Conservation (phyloP, 2,113 vertebrate species). For the Silurus meridionalis region DNA sequence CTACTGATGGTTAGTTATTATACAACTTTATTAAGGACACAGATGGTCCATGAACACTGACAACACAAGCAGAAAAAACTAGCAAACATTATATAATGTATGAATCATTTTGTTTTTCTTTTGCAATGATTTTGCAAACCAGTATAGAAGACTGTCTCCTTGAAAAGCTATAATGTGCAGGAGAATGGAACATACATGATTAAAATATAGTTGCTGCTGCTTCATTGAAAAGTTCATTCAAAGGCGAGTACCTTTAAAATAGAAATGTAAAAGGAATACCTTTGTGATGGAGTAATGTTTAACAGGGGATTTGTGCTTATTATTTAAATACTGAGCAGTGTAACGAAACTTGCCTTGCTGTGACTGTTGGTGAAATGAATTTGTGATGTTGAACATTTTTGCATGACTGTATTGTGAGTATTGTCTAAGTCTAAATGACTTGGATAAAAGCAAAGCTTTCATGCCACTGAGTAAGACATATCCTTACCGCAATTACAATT, state of each 20-base stretch:
- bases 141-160: neutral
- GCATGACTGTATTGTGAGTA: neutral
- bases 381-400: neutral
- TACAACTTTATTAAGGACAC: too few species aligned
- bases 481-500: neutral
- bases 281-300: too few species aligned
- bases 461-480: neutral
- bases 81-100: neutral
- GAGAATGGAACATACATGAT: too few species aligned
- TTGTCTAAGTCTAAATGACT: neutral
- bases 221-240: too few species aligned
- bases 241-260: too few species aligned
- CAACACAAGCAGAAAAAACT: too few species aligned
- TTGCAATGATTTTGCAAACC: neutral
- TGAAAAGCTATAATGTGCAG: too few species aligned
- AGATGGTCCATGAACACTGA: too few species aligned
- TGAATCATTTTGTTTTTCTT: neutral
- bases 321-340: neutral
- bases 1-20: neutral
- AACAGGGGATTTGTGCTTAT: too few species aligned
- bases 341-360: neutral
- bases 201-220: too few species aligned
- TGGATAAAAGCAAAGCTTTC: neutral
- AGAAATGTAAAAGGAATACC: too few species aligned
- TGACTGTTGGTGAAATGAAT: neutral